Evolutionary conservation across 2,113 vertebrate genomes (phyloP), one percentile per base, ranked within the genome.

Genomic region (Psittacara wagleri): DNA sequence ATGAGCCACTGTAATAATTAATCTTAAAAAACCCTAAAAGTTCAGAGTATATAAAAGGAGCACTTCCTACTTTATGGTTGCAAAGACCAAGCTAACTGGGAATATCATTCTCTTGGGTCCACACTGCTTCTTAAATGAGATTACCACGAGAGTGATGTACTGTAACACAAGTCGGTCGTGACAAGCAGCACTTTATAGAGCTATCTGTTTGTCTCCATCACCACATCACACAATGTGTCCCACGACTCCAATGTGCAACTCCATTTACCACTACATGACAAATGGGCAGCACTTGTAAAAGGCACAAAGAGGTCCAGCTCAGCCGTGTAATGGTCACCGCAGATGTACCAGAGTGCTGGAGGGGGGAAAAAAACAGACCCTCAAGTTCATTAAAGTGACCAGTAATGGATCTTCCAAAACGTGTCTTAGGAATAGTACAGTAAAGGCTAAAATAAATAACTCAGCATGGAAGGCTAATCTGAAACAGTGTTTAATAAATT

Each of bases 401-500:
- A 97, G 98, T 98, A 99, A 97, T 98, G 94, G 98, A 95, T 98
- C 99, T 98, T 96, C 98, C 98, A 98, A 98, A 98, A 97, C 88
- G 97, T 80, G 98, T 98, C 99, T 97, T 94, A 99, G 99, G 99
- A 99, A 98, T 98, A 97, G 97, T 96, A 97, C 98, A 97, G 98
- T 96, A 98, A 98, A 98, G 98, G 98, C 98, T 96, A 98, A 98
- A 99, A 99, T 99, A 99, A 99, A 99, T 98, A 99, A 98, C 97
- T 97, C 98, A 86, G 98, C 96, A 41, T 76, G 97, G 96, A 98
- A 93, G 97, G 98, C 97, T 98, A 98, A 98, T 98, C 98, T 97
- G 95, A 98, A 98, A 98, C 11, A 61, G 97, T 97, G 98, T 98
- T 98, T 99, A 99, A 99, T 99, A 99, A 99, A 99, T 99, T 99